Conservation (phyloP, 2,113 vertebrate genomes). For the Rallus limicola region DNA sequence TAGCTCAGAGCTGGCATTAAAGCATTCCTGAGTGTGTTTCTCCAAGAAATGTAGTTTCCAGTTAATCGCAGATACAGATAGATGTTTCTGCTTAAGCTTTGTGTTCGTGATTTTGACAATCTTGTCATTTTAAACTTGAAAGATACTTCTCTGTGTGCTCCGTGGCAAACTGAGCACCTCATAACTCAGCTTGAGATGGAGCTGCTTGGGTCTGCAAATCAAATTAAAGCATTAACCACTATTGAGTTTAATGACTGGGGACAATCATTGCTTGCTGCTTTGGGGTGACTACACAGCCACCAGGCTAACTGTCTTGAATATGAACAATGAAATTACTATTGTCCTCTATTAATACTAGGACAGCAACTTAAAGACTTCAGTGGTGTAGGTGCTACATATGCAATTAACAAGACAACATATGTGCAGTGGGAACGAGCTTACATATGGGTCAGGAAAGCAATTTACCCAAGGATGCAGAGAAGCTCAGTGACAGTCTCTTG, state of each 20-base stretch:
- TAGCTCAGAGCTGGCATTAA: background rate
- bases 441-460: background rate
- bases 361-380: background rate
- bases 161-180: background rate
- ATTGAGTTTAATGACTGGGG: background rate
- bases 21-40: background rate
- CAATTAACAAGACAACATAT: background rate
- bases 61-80: background rate
- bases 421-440: background rate
- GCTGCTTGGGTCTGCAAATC: background rate
- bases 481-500: background rate
- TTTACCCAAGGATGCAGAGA: background rate
- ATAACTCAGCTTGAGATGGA: background rate
- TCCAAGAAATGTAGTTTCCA: background rate
- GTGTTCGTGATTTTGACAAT: background rate
- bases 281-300: background rate
- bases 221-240: background rate
- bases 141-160: background rate
- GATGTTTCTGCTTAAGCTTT: background rate
- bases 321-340: background rate
- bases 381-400: background rate
- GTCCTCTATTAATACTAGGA: background rate
- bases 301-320: background rate
- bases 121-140: background rate
- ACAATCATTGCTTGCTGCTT: background rate